phyloP scores from a whole-genome alignment of 2,797 vertebrate genomes.

The Fringilla coelebs region DNA sequence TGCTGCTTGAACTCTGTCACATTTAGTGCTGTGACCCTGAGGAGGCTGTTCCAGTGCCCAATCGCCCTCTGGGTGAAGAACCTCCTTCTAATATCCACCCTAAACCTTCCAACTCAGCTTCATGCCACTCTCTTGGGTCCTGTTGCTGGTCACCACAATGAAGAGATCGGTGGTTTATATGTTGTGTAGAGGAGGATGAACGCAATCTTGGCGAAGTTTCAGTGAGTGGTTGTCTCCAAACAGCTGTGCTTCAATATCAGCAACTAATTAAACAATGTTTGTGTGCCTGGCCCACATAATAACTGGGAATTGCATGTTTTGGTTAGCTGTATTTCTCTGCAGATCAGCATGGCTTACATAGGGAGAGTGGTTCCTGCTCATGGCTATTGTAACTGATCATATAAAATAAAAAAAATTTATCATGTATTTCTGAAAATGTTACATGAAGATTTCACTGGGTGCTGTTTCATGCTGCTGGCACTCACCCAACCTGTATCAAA shows the following conservation, averaged over 20 bases:
- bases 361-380: neutral
- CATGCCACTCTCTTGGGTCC: neutral
- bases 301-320: neutral
- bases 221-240: neutral
- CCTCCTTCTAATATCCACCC: fast-evolving
- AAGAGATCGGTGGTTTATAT: neutral
- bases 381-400: neutral
- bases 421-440: neutral
- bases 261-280: neutral
- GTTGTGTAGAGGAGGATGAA: neutral
- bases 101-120: neutral
- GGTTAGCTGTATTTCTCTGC: neutral
- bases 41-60: neutral
- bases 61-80: neutral
- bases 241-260: neutral
- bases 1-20: fast-evolving
- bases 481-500: neutral
- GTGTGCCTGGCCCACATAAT: neutral
- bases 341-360: neutral
- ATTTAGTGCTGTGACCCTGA: neutral
- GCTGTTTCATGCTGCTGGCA: neutral
- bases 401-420: neutral
- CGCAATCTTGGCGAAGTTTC: neutral
- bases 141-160: neutral
- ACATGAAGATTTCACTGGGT: neutral